Conservation (phyloP, 2,888 invertebrate species). For the Pecten maximus region DNA sequence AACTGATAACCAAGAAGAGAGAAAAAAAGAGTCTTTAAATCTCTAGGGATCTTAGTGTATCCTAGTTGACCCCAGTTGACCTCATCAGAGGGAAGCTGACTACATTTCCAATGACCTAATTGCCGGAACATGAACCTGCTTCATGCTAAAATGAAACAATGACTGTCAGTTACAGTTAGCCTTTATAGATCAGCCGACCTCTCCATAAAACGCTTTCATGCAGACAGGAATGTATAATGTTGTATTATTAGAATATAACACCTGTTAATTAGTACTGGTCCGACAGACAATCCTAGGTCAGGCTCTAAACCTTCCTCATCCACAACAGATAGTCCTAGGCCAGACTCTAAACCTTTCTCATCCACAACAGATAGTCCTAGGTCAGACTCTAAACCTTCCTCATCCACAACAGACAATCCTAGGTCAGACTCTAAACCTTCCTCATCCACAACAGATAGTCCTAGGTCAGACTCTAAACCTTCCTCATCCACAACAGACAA, state of each 20-base stretch:
- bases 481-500: not conserved
- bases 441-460: not conserved
- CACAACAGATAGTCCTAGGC: not conserved
- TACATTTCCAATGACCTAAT: not conserved
- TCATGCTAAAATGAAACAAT: not conserved
- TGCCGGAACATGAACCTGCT: constrained; percentile 25
- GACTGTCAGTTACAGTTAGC: not conserved
- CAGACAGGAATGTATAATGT: not conserved
- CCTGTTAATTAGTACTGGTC: not conserved
- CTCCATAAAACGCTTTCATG: not conserved
- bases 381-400: not conserved
- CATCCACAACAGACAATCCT: not conserved
- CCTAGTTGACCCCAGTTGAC: not conserved
- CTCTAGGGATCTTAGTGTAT: not conserved
- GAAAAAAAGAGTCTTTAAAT: not conserved
- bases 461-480: not conserved
- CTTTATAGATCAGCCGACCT: not conserved
- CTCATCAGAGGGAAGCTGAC: not conserved
- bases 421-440: not conserved
- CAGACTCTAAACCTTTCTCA: not conserved
- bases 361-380: not conserved
- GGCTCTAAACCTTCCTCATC: not conserved
- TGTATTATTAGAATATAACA: not conserved
- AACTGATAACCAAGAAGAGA: not conserved
- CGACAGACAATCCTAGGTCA: not conserved